Conservation (phyloP, 2,113 vertebrate species). For the Tychaedon coryphoeus region DNA sequence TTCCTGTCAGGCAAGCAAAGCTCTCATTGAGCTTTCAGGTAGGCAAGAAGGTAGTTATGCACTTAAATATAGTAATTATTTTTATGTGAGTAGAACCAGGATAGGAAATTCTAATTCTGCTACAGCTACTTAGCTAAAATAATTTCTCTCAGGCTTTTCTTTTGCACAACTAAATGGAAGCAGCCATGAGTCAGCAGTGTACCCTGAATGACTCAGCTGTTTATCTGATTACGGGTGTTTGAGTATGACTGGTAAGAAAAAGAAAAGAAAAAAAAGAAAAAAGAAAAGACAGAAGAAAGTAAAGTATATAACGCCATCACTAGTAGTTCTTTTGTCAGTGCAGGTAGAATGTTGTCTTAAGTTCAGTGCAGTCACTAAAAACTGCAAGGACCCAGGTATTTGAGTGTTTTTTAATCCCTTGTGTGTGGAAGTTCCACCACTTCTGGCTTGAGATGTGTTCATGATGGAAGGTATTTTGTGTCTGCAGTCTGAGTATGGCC, state of each 20-base stretch:
- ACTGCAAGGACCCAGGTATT: fast-evolving
- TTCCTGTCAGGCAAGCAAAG: neutral
- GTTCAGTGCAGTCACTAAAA: neutral
- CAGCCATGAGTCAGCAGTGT: neutral
- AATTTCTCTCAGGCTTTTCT: neutral
- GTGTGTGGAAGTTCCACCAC: neutral
- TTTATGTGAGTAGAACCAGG: neutral
- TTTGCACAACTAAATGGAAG: neutral
- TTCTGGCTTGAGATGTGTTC: neutral
- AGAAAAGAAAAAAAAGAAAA: neutral
- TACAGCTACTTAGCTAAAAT: neutral
- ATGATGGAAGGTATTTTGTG: neutral
- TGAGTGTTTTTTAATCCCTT: neutral
- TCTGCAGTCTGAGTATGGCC: neutral
- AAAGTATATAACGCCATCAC: neutral
- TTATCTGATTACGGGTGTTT: neutral
- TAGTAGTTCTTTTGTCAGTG: neutral
- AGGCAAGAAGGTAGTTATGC: neutral
- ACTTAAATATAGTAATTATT: neutral
- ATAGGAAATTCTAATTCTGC: neutral
- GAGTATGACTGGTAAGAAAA: neutral
- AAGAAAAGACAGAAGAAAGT: neutral
- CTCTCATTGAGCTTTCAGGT: neutral
- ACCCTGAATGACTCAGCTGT: neutral
- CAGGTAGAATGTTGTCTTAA: neutral